Conservation (phyloP, 2,113 vertebrate species). For the Pyxicephalus adspersus region DNA sequence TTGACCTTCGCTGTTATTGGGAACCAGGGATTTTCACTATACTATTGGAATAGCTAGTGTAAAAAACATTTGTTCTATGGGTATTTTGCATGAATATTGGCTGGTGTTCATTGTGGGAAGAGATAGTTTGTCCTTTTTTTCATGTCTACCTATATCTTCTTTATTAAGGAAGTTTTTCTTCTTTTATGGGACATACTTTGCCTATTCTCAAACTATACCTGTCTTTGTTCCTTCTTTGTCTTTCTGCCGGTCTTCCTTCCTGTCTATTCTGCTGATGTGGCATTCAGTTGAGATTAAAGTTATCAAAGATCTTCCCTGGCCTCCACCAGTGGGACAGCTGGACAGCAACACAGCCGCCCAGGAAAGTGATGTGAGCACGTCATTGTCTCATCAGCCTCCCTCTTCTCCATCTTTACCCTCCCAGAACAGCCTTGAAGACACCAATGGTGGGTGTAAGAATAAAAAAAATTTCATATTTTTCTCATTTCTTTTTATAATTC, state of each 20-base stretch:
- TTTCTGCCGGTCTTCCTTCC: constrained; percentile 58
- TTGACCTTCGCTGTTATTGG: too few species aligned
- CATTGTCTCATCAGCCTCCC: constrained; percentile 64
- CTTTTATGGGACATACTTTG: constrained; percentile 59
- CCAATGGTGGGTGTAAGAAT: constrained; percentile 74
- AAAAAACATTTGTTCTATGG: too few species aligned
- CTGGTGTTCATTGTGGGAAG: too few species aligned
- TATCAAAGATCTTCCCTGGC: constrained; percentile 98
- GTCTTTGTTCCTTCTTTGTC: constrained; percentile 60
- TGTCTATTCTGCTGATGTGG: constrained; percentile 55
- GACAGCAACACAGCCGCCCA: constrained; percentile 80
- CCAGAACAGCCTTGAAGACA: constrained; percentile 69
- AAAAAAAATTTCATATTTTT: not conserved
- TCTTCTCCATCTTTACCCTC: constrained; percentile 46
- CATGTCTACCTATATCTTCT: too few species aligned
- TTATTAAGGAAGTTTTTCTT: not conserved
- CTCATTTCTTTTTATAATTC: not conserved
- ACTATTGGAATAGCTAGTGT: too few species aligned
- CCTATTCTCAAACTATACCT: constrained; percentile 60
- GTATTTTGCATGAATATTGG: too few species aligned
- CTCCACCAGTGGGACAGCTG: constrained; percentile 95
- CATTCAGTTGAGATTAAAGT: constrained; percentile 98
- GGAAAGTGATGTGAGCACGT: constrained; percentile 74
- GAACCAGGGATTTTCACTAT: too few species aligned
- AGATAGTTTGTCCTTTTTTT: too few species aligned